Evolutionary conservation across 92 coral and sea anemone species (phyloP).

Genomic region (Epizoanthus rinbou): DNA sequence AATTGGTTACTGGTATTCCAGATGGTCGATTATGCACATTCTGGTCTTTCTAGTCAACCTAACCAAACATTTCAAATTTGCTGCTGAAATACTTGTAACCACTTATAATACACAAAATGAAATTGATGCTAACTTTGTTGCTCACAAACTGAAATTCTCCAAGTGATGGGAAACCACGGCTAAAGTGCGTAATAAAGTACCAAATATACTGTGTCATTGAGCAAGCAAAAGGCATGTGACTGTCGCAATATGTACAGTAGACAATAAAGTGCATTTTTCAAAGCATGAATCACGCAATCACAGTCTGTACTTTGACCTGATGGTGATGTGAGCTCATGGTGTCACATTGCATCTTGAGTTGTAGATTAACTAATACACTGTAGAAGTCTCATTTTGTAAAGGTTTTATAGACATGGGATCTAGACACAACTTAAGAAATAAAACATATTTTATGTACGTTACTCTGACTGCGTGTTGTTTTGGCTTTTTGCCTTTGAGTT

Average conservation of each 20-base stretch:
- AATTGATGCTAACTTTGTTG: constrained; percentile 23
- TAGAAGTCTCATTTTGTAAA: constrained; percentile 11
- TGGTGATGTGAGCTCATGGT: constrained; percentile 12
- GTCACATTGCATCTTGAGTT: background rate
- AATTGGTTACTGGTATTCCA: no score
- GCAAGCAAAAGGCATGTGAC: background rate
- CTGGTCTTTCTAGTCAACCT: no score
- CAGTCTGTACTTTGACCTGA: constrained; percentile 22
- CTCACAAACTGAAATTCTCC: constrained; percentile 22
- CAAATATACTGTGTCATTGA: constrained; percentile 14
- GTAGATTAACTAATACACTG: constrained; percentile 11
- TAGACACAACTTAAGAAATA: constrained; percentile 1
- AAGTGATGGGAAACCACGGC: constrained; percentile 28
- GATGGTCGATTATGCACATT: no score
- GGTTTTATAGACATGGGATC: constrained; percentile 8
- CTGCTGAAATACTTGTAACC: background rate
- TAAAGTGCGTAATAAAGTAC: constrained; percentile 15
- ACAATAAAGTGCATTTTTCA: no score
- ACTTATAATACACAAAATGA: constrained; percentile 18
- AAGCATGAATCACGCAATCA: background rate
- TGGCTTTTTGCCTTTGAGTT: background rate
- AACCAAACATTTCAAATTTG: no score
- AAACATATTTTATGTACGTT: no score
- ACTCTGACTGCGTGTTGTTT: background rate
- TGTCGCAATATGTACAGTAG: constrained; percentile 1